Conservation (phyloP, 2,888 invertebrate species). For the Epinotia demarniana region DNA sequence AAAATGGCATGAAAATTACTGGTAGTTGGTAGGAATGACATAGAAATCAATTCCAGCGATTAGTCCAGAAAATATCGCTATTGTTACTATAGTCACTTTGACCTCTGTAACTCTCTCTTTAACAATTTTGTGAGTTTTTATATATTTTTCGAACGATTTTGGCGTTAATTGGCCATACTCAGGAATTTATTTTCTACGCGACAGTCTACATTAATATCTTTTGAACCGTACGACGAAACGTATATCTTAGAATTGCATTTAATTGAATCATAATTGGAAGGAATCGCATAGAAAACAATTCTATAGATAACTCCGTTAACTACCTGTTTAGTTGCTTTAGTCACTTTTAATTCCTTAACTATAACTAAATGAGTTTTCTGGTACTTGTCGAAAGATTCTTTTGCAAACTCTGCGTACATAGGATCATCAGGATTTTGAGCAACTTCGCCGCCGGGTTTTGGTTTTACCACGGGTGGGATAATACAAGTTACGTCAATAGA, state of each 20-base stretch:
- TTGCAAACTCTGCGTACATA: constrained; percentile 48
- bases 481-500: constrained; percentile 47
- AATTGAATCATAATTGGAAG: not conserved
- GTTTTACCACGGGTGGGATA: constrained; percentile 24
- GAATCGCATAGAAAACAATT: not conserved
- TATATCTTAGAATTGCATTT: not conserved
- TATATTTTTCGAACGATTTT: too few relatives aligned
- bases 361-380: not conserved
- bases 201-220: too few relatives aligned
- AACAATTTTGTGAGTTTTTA: too few relatives aligned
- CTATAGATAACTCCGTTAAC: not conserved
- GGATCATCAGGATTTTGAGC: constrained; percentile 52
- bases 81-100: constrained; percentile 58
- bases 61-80: constrained; percentile 74
- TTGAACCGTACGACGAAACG: too few relatives aligned
- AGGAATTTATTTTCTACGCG: too few relatives aligned
- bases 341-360: not conserved
- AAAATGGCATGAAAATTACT: constrained; percentile 43
- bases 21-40: not conserved
- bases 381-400: constrained; percentile 36
- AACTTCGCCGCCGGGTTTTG: constrained; percentile 9
- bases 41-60: constrained; percentile 68
- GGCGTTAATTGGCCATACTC: too few relatives aligned
- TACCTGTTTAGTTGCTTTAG: not conserved
- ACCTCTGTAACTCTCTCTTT: too few relatives aligned